Base-by-base conservation (phyloP, 2,797 vertebrate genomes). In the Gallinago stenura region DNA sequence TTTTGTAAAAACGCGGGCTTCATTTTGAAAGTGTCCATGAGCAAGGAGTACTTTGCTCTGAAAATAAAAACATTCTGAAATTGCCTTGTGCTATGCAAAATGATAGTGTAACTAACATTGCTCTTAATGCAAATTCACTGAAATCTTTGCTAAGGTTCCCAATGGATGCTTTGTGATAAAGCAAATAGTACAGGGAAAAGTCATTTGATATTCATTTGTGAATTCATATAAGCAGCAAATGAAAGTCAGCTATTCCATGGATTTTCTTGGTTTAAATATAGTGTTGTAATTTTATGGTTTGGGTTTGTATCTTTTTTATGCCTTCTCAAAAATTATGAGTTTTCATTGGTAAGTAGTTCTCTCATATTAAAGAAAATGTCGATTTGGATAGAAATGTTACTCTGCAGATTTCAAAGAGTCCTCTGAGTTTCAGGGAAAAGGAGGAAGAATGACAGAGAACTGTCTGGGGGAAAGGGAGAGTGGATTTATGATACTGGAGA, bases 141-240 rank as follows among this genome's bases (percentile, higher is more conserved):
- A 89, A 90, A 95, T 70, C 81, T 80, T 83, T 37, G 39, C 37
- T 8, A 39, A 69, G 54, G 93, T 89, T 93, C 87, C 71, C 54
- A 86, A 10, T 58, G 69, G 87, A 65, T 81, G 62, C n/a, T 96
- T 92, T 83, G 61, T 0, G 4, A 78, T 75, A 45, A 86, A 81
- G 69, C n/a, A 65, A 94, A 92, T 77, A 46, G 61, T 51, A 48
- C 50, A 61, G 45, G 35, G 45, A 68, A 56, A 70, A 83, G 33
- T 68, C 56, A 77, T 87, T 56, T 83, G 83, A 43, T 75, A 72
- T 46, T 57, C 9, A 19, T 85, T 89, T 92, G 25, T 57, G n/a
- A 21, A 31, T 89, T 91, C 53, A 51, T 6, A 26, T 35, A 68
- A 85, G 30, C 25, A 69, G 7, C 22, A 71, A 93, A 88, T 71